Conservation (phyloP, 2,113 vertebrate genomes). For the Mesocricetus auratus region DNA sequence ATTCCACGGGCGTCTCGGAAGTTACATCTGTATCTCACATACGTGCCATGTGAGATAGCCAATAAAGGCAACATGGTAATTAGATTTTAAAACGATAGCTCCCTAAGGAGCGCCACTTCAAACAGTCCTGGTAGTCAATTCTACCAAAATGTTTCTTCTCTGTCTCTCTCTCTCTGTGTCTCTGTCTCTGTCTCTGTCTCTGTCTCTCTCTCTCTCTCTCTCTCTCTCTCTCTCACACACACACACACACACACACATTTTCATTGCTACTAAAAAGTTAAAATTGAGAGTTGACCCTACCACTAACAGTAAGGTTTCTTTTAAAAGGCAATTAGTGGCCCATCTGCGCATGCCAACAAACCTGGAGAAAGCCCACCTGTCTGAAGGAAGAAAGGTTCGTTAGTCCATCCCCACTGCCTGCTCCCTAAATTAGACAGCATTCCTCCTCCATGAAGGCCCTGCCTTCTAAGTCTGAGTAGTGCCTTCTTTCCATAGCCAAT, state of each 20-base stretch:
- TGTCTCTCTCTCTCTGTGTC: neutral
- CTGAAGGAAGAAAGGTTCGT: constrained; percentile 58
- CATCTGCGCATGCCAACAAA: constrained; percentile 68
- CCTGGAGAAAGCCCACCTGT: constrained; percentile 59
- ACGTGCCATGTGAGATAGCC: neutral
- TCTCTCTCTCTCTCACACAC: neutral
- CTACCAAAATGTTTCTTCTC: neutral
- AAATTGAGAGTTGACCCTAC: constrained; percentile 44
- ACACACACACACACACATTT: constrained; percentile 16
- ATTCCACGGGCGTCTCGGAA: neutral
- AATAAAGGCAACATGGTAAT: constrained; percentile 50
- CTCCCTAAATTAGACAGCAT: constrained; percentile 63
- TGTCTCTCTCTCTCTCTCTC: neutral
- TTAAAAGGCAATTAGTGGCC: constrained; percentile 71
- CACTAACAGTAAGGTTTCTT: constrained; percentile 46
- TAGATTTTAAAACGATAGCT: constrained; percentile 65
- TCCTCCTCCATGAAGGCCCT: neutral
- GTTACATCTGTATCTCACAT: neutral
- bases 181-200: neutral
- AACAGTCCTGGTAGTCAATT: constrained; percentile 35
- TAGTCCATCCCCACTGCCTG: constrained; percentile 50
- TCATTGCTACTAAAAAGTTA: constrained; percentile 52
- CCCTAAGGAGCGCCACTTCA: constrained; percentile 35
- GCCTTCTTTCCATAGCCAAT: constrained; percentile 40
- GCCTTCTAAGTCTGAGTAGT: constrained; percentile 42